These are phyloP conservation scores for Drosophila diplacantha DNA, from an alignment of 2,888 invertebrate genomes.

Conservation along the genomic window DNA sequence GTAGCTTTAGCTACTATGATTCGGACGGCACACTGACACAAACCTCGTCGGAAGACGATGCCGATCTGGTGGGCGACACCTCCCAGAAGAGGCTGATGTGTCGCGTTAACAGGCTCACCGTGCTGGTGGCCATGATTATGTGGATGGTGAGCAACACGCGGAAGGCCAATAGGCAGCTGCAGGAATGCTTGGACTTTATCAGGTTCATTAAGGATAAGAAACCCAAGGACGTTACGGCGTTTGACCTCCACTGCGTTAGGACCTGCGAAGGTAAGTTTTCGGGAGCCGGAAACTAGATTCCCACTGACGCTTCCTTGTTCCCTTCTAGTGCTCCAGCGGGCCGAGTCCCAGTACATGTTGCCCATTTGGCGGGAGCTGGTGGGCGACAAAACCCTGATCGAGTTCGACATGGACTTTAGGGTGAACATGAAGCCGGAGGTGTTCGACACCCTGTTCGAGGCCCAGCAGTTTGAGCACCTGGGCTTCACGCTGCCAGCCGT, in stretches of 20 bases:
- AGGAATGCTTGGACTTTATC: conserved; percentile 65
- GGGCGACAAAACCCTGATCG: conserved; percentile 83
- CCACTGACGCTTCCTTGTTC: neutral
- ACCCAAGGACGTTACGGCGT: conserved; percentile 50
- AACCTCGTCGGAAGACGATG: conserved; percentile 18
- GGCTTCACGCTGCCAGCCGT: conserved; percentile 81
- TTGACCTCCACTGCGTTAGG: conserved; percentile 63
- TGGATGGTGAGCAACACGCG: conserved; percentile 74
- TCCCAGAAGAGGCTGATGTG: conserved; percentile 60
- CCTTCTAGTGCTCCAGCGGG: conserved; percentile 70
- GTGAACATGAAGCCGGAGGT: conserved; percentile 82
- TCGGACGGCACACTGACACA: neutral
- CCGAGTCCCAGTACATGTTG: conserved; percentile 66
- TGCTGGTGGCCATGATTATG: conserved; percentile 74
- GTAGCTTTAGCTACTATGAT: neutral
- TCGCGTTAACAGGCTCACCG: conserved; percentile 73
- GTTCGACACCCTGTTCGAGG: conserved; percentile 84
- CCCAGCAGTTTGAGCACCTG: conserved; percentile 85
- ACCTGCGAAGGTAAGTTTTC: conserved; percentile 74
- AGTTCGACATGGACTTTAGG: conserved; percentile 82
- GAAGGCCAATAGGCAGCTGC: conserved; percentile 61
- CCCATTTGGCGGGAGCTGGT: conserved; percentile 85
- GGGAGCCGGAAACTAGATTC: neutral
- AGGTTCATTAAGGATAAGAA: conserved; percentile 57
- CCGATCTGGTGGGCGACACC: conserved; percentile 30